phyloP scores from a whole-genome alignment of 2,113 vertebrate species.

The Mohoua ochrocephala region DNA sequence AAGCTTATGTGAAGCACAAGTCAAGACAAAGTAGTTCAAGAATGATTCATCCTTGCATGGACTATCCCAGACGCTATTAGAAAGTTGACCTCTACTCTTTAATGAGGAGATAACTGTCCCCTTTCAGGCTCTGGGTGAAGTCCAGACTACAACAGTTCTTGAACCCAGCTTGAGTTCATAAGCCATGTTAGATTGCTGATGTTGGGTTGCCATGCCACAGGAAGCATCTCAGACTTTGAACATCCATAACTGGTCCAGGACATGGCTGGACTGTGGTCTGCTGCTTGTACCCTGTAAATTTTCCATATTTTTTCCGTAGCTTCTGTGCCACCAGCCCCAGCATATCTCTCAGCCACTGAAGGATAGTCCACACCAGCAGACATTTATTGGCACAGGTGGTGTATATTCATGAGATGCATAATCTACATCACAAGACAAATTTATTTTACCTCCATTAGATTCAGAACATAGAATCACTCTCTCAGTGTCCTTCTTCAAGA shows the following conservation, averaged over 20 bases:
- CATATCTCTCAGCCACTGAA: background rate
- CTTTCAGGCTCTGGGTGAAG: background rate
- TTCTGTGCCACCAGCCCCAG: background rate
- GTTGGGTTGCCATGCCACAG: background rate
- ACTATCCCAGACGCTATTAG: background rate
- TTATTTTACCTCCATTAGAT: background rate
- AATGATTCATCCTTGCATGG: background rate
- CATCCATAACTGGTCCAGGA: background rate
- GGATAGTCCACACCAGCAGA: accelerated
- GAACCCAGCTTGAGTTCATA: background rate
- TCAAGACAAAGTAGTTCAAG: background rate
- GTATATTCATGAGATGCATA: background rate
- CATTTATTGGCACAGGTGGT: background rate
- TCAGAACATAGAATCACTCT: background rate
- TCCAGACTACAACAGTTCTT: background rate
- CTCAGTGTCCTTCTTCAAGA: background rate
- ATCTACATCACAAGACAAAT: background rate
- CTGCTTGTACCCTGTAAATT: background rate
- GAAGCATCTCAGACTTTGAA: background rate
- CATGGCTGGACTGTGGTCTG: background rate
- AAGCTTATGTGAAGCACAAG: background rate
- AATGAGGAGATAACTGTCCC: background rate
- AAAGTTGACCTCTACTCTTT: background rate
- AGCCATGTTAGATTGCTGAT: background rate
- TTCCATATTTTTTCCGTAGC: background rate